These are phyloP conservation scores for Trypoxylus dichotomus DNA, from an alignment of 1,140 invertebrate species.

Conservation along the genomic window DNA sequence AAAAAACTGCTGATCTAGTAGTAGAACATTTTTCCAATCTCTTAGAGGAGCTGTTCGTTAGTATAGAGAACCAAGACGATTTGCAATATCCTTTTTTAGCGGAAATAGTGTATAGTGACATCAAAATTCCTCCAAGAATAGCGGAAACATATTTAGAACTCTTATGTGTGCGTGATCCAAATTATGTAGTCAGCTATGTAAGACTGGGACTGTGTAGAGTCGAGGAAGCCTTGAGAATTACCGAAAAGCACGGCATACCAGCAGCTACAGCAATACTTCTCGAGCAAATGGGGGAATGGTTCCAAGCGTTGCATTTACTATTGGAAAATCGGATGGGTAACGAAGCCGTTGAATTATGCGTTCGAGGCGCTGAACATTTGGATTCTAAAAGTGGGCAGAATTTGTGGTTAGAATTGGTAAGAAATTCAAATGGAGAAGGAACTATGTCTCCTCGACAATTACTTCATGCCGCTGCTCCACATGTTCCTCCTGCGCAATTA, in stretches of 20 bases:
- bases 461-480: constrained; percentile 58
- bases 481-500: constrained; percentile 56
- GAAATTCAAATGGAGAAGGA: constrained; percentile 48
- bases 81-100: constrained; percentile 65
- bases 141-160: constrained; percentile 68
- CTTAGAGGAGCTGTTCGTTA: constrained; percentile 58
- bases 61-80: constrained; percentile 52
- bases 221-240: constrained; percentile 54
- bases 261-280: constrained; percentile 54
- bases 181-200: constrained; percentile 47
- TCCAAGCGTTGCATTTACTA: constrained; percentile 54
- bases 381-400: constrained; percentile 51
- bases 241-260: constrained; percentile 51
- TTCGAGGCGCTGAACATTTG: constrained; percentile 51
- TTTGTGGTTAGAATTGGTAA: constrained; percentile 55
- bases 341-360: constrained; percentile 51
- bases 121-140: constrained; percentile 57
- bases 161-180: constrained; percentile 61
- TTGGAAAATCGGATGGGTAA: constrained; percentile 49
- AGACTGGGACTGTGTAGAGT: constrained; percentile 46
- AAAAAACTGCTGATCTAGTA: constrained; percentile 59
- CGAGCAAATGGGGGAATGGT: constrained; percentile 56
- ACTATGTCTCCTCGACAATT: constrained; percentile 51
- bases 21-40: constrained; percentile 56
- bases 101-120: constrained; percentile 61